Conservation (phyloP, 2,797 vertebrate species). For the Mormyrus hasselquistii region DNA sequence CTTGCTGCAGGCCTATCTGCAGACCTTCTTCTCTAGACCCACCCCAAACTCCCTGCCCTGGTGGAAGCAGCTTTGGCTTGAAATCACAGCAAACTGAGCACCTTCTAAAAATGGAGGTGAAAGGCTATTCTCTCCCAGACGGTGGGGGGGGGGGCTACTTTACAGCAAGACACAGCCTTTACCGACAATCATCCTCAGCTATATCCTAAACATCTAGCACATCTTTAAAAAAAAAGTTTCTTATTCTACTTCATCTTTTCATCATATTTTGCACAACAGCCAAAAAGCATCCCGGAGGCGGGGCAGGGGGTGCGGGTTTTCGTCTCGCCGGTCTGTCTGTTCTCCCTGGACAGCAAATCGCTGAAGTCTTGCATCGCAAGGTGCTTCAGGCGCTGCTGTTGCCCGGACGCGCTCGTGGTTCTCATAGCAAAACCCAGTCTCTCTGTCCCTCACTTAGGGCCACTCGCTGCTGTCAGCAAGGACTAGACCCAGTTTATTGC, state of each 20-base stretch:
- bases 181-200: neutral
- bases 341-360: neutral
- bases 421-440: neutral
- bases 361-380: neutral
- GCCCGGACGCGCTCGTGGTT: neutral
- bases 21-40: neutral
- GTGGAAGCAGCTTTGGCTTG: neutral
- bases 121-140: neutral
- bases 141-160: neutral
- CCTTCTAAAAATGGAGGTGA: neutral
- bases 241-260: neutral
- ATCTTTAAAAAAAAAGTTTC: neutral
- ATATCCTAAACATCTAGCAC: neutral
- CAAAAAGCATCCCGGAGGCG: neutral
- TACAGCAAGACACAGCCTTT: neutral
- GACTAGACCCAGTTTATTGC: constrained; percentile 23
- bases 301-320: neutral
- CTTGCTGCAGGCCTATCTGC: neutral
- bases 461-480: neutral
- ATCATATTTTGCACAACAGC: neutral
- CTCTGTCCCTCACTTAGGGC: neutral
- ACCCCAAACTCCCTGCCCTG: neutral
- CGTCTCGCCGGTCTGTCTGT: neutral
- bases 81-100: neutral
- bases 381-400: neutral